Evolutionary conservation across 2,113 vertebrate species (phyloP), one percentile per base, ranked within the genome.

Genomic region (Alaudala cheleensis): DNA sequence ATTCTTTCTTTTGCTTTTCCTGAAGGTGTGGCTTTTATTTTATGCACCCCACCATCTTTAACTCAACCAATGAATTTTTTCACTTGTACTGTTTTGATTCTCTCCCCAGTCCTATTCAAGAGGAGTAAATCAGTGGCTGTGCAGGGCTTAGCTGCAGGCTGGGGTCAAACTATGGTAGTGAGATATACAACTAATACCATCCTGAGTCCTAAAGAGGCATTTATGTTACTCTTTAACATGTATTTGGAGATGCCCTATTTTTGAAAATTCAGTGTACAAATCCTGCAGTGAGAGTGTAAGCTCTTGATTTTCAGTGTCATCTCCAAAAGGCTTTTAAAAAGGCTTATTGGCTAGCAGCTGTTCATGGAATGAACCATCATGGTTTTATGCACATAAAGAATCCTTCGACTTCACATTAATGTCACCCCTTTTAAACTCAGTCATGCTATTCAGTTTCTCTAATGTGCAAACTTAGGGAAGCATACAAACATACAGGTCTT

Each of bases 311-410:
- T 70, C 81, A 88, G 21, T 42, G 47, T 57, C 0, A 0, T 57
- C 50, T 91, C 70, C 81, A 93, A 87, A 91, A 93, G 78, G 50
- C 28, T 87, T 95, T 95, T 82, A 51, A 45, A 87, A 93, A 89
- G 57, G 66, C 47, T 91, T 87, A 40, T 33, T 91, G 84, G 74
- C 58, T 90, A 95, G 87, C 91, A 91, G 84, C 78, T 96, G 90
- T 93, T 94, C 87, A 47, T 2, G 26, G 74, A 91, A 80, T 65
- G 58, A 93, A 56, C 74, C 74, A 85, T 90, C 81, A 89, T 89
- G 93, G 93, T 15, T 88, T 94, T 70, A 70, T 90, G 91, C 91
- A 88, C 94, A 86, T 88, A 94, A 95, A 95, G 90, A 95, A 95
- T 92, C 74, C 79, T 82, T 86, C 77, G 62, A 91, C 28, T 73